Percentiles rank a stretch among this genome's conserved stretches.
Evolutionary conservation across 2,113 vertebrate species (phyloP).

Genomic region (Malurus cyaneus): DNA sequence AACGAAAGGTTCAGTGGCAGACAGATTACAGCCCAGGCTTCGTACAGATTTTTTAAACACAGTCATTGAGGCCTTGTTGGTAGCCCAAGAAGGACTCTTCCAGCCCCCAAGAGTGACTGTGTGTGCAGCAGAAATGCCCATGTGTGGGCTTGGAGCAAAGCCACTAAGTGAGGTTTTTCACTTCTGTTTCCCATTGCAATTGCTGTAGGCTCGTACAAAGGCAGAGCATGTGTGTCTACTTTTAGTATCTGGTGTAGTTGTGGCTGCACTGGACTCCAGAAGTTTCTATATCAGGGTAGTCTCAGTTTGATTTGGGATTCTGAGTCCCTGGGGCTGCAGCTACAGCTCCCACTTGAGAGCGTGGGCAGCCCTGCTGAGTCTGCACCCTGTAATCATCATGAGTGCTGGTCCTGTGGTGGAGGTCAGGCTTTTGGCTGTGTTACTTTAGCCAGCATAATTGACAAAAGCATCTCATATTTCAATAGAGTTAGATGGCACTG

Average conservation of each 20-base stretch:
- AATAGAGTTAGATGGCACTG: neutral
- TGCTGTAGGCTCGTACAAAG: neutral
- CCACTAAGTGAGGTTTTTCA: neutral
- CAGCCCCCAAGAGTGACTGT: neutral
- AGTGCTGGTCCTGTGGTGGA: neutral
- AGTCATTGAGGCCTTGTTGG: neutral
- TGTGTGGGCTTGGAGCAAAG: neutral
- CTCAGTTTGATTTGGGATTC: neutral
- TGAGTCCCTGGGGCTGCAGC: neutral
- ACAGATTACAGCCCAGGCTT: neutral
- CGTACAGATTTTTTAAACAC: neutral
- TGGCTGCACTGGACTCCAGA: neutral
- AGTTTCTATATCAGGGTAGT: neutral
- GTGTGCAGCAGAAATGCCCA: neutral
- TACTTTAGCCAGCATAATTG: fast-evolving
- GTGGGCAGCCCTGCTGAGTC: neutral
- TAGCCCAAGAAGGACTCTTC: neutral
- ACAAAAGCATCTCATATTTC: neutral
- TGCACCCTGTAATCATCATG: neutral
- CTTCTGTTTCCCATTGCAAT: slow-evolving; percentile 3
- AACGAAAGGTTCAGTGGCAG: neutral
- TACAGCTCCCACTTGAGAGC: neutral
- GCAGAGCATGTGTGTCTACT: neutral
- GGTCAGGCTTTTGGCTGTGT: neutral
- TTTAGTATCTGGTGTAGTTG: neutral